Percentiles rank a stretch among this genome's conserved stretches.
These are phyloP conservation scores for Euspilapteryx auroguttella DNA, from an alignment of 2,888 invertebrate species.

Conservation along the genomic window DNA sequence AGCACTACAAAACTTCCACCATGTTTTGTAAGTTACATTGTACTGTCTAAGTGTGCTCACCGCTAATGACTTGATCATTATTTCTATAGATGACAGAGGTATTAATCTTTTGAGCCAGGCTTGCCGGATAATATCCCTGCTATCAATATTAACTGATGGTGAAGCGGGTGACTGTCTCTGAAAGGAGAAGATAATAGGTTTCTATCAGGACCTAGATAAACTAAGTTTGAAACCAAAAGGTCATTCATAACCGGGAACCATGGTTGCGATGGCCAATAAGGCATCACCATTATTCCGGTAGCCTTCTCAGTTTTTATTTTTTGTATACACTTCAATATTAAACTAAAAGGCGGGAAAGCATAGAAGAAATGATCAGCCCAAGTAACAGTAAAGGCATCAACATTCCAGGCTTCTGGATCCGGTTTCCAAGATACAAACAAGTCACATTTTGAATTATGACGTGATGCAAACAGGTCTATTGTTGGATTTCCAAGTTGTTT, in stretches of 20 bases:
- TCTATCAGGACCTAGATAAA: background rate
- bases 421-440: conserved; percentile 2
- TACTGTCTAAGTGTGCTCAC: background rate
- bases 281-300: conserved; percentile 1
- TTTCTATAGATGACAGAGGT: background rate
- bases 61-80: background rate
- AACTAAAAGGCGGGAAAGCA: conserved; percentile 3
- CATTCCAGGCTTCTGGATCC: conserved; percentile 1
- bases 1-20: background rate
- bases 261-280: conserved; percentile 2
- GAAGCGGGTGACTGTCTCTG: background rate
- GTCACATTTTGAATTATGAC: conserved; percentile 3
- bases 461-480: conserved; percentile 4
- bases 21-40: background rate
- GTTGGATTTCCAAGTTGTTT: conserved; percentile 2
- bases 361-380: conserved; percentile 1
- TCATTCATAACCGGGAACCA: background rate
- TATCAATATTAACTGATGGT: background rate
- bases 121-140: background rate
- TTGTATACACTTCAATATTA: conserved; percentile 2
- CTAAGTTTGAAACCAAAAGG: background rate
- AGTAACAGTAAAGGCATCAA: conserved; percentile 3
- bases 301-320: conserved; percentile 1
- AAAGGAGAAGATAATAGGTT: background rate
- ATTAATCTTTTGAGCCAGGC: background rate